Base-by-base conservation (phyloP, 2,888 invertebrate species). In the Caenorhabditis sp. region DNA sequence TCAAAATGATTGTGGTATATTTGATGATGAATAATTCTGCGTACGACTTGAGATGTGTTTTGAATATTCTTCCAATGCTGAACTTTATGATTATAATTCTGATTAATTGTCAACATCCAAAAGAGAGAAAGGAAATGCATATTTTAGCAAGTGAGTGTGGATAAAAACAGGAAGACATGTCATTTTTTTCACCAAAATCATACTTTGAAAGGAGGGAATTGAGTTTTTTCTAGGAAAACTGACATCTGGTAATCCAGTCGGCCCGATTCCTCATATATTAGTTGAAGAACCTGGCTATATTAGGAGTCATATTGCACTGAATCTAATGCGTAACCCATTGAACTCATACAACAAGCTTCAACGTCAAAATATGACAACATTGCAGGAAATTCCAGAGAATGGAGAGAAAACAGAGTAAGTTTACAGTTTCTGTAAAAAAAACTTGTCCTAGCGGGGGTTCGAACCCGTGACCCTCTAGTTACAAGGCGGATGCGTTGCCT, bases 261-360 rank as follows among this genome's bases (percentile, higher is more conserved):
- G 70, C 1, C 70, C 70, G 31, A 21, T 70, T 25, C 70, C 70
- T 25, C 59, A 53, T n/a, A 70, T 70, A n/a, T 66, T 43, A 12
- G 65, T 70, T 0, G 61, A 70, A n/a, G 70, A 70, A 26, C 26
- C n/a, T n/a, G 27, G 26, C 5, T 58, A 43, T 12, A 20, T 57
- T 10, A 36, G 62, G 49, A 63, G 49, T 25, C 70, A 70, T 27
- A 65, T 70, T 26, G 70, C 70, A 2, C 20, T 62, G 23, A 65
- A 59, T 20, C 43, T 70, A 14, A 66, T 70, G 70, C 58, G 66
- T 14, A 70, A 70, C 21, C 70, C 70, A 2, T 8, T 65, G 20
- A 70, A 70, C n/a, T 70, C 70, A 1, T 66, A 65, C 53, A 65
- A 53, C 53, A 70, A 70, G 25, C 43, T 70, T 31, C 65, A 66